Conservation (phyloP, 2,888 invertebrate species). For the Megaustenia siamemsis region DNA sequence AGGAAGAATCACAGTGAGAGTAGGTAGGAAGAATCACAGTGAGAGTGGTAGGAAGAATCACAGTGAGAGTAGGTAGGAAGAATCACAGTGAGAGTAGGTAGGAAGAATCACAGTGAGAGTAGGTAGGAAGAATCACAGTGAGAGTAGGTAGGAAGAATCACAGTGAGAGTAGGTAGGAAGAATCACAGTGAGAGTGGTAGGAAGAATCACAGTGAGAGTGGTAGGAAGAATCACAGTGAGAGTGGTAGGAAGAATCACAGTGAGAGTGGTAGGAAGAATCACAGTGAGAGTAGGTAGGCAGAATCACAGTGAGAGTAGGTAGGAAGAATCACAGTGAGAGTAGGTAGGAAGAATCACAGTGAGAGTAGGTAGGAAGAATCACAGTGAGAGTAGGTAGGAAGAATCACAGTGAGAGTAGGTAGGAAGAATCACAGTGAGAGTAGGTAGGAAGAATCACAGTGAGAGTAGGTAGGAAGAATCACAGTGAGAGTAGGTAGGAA, state of each 20-base stretch:
- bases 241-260: constrained; percentile 39
- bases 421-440: too few species aligned
- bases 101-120: neutral
- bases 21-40: neutral
- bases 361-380: too few species aligned
- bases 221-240: constrained; percentile 32
- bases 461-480: too few species aligned
- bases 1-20: too few species aligned
- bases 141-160: neutral
- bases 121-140: neutral
- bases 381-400: too few species aligned
- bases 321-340: too few species aligned
- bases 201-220: neutral
- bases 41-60: neutral
- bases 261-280: constrained; percentile 31
- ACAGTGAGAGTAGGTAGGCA: constrained; percentile 32
- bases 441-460: too few species aligned
- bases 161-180: neutral
- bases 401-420: too few species aligned
- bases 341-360: too few species aligned
- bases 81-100: neutral
- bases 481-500: too few species aligned
- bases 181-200: neutral
- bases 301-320: constrained; percentile 39
- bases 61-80: neutral